Evolutionary conservation across 2,113 vertebrate species (phyloP).

Genomic region (Semnornis frantzii): DNA sequence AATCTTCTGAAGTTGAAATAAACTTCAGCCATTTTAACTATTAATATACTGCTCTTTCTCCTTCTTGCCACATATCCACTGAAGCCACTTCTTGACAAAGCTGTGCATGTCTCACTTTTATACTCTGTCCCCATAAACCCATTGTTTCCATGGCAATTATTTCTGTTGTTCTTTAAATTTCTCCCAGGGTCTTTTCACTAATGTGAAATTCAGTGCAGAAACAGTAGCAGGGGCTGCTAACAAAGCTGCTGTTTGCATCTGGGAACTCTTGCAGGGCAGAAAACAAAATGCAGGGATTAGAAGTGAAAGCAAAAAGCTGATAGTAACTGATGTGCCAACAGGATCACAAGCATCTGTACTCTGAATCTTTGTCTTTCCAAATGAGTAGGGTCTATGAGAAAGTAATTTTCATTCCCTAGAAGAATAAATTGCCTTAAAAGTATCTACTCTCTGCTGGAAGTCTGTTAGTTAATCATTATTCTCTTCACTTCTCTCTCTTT

Average conservation of each 20-base stretch:
- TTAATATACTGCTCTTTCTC: background rate
- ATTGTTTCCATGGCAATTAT: background rate
- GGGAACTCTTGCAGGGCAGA: conserved; percentile 14
- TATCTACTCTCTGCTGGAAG: background rate
- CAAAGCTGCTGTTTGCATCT: conserved; percentile 9
- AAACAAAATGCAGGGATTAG: conserved; percentile 16
- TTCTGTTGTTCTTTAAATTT: conserved; percentile 5
- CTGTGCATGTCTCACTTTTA: background rate
- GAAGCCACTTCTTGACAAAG: background rate
- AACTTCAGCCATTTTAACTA: background rate
- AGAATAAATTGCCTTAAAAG: background rate
- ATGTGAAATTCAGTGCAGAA: conserved; percentile 36
- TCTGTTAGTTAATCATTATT: background rate
- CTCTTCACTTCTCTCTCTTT: no score
- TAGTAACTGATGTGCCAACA: background rate
- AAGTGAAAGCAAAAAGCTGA: background rate
- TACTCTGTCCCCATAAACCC: background rate
- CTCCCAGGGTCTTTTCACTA: background rate
- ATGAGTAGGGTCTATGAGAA: background rate
- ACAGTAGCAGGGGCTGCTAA: background rate
- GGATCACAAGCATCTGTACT: background rate
- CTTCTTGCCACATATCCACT: background rate
- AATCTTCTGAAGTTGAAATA: background rate
- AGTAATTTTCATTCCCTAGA: background rate
- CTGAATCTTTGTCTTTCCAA: background rate